Percentiles rank a stretch among this genome's conserved stretches.
Evolutionary conservation across 1,140 invertebrate genomes (phyloP).

Genomic region (Drosophila ogumai): DNA sequence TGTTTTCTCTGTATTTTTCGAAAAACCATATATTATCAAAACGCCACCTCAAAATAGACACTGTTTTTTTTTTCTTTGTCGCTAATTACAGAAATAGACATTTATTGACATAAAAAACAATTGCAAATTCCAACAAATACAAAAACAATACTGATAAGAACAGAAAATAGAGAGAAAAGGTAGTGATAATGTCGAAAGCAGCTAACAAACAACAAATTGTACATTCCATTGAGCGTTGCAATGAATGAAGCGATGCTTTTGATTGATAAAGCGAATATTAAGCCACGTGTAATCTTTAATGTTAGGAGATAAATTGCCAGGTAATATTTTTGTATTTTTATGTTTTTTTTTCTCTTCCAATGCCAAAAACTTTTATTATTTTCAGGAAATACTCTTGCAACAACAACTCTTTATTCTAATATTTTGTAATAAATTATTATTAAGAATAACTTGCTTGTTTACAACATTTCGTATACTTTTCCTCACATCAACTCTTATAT

Average conservation of each 20-base stretch:
- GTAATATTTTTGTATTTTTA: not conserved
- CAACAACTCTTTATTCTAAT: too few relatives aligned
- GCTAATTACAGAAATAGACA: constrained; percentile 20
- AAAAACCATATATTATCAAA: too few relatives aligned
- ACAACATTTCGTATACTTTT: not conserved
- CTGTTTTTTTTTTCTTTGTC: not conserved
- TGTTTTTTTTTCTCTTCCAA: not conserved
- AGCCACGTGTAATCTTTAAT: constrained; percentile 1
- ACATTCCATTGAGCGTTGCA: constrained; percentile 10
- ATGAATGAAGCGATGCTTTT: constrained; percentile 14
- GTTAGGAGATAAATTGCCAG: not conserved
- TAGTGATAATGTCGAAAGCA: constrained; percentile 7
- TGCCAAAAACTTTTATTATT: too few relatives aligned
- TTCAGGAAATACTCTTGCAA: too few relatives aligned
- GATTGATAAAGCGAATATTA: not conserved
- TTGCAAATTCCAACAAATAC: not conserved
- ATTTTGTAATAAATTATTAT: too few relatives aligned
- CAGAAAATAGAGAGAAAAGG: not conserved
- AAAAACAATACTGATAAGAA: constrained; percentile 5
- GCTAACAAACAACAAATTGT: not conserved
- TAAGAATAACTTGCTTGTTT: too few relatives aligned
- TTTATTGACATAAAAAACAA: constrained; percentile 14
- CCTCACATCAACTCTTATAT: not conserved
- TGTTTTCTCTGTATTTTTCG: not conserved
- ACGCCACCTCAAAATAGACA: not conserved